Conservation (phyloP, 2,888 invertebrate genomes). For the Polyommatus icarus region DNA sequence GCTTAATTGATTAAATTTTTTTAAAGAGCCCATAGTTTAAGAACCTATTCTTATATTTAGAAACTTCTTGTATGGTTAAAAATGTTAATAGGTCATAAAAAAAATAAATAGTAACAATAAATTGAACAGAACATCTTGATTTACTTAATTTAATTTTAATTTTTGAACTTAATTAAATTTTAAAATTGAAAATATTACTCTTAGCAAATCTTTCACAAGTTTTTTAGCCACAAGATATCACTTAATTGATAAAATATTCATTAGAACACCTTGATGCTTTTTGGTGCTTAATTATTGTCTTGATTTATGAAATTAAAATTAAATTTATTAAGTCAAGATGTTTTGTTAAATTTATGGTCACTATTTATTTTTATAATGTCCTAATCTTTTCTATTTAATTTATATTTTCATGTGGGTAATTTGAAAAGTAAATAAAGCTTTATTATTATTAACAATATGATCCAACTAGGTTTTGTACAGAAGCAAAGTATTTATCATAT, state of each 20-base stretch:
- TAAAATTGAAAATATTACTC: too few relatives aligned
- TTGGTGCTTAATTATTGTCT: neutral
- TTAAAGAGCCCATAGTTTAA: too few relatives aligned
- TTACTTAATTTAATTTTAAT: too few relatives aligned
- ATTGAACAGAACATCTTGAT: too few relatives aligned
- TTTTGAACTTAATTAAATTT: too few relatives aligned
- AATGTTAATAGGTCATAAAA: too few relatives aligned
- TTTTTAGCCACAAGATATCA: neutral
- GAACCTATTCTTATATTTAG: too few relatives aligned
- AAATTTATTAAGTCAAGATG: neutral
- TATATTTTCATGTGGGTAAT: neutral
- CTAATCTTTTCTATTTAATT: neutral
- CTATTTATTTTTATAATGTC: neutral
- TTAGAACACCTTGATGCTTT: neutral
- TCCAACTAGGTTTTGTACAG: neutral
- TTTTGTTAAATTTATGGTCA: slow-evolving; percentile 13
- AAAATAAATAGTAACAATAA: too few relatives aligned
- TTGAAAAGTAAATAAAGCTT: neutral
- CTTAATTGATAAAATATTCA: neutral
- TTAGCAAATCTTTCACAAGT: too few relatives aligned
- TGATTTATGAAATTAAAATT: slow-evolving; percentile 9
- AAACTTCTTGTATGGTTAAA: too few relatives aligned
- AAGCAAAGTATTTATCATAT: too few relatives aligned
- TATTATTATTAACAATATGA: neutral
- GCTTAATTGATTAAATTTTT: too few relatives aligned